phyloP scores from a whole-genome alignment of 2,888 invertebrate species.

The Ceramica pisi region DNA sequence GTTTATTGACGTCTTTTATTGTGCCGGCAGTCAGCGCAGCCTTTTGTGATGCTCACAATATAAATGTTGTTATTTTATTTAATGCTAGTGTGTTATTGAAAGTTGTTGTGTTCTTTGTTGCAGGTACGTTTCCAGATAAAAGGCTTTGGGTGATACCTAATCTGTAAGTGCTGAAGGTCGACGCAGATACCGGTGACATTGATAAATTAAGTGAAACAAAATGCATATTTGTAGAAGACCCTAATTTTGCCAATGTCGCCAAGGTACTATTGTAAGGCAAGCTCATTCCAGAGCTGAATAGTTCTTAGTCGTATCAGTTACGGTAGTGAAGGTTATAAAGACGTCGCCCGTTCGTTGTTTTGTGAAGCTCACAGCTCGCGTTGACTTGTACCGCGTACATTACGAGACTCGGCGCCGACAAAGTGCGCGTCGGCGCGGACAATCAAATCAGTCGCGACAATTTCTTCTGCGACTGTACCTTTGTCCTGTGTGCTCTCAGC shows the following conservation, averaged over 20 bases:
- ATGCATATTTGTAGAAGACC: not conserved
- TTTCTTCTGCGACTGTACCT: conserved; percentile 75
- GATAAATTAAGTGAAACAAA: conserved; percentile 10
- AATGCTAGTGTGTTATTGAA: conserved; percentile 71
- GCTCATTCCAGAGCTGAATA: conserved; percentile 31
- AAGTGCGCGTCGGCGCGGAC: conserved; percentile 82
- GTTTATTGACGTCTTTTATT: conserved; percentile 84
- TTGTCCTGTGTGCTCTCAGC: conserved; percentile 70
- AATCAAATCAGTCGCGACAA: conserved; percentile 85
- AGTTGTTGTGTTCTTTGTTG: conserved; percentile 77
- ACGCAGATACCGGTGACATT: conserved; percentile 35
- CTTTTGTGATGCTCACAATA: conserved; percentile 75
- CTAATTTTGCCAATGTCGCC: conserved; percentile 1
- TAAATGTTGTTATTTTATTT: conserved; percentile 69
- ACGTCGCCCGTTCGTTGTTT: conserved; percentile 67
- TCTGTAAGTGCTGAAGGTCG: conserved; percentile 63
- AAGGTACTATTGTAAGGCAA: conserved; percentile 19
- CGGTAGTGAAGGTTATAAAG: conserved; percentile 75
- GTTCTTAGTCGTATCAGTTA: conserved; percentile 73
- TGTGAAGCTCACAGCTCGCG: conserved; percentile 59
- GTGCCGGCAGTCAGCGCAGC: conserved; percentile 70
- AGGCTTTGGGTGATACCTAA: conserved; percentile 38
- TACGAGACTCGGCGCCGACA: conserved; percentile 75
- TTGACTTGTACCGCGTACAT: conserved; percentile 55
- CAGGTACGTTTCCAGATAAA: conserved; percentile 79